Conservation (phyloP, 2,113 vertebrate species). For the Perognathus longimembris region DNA sequence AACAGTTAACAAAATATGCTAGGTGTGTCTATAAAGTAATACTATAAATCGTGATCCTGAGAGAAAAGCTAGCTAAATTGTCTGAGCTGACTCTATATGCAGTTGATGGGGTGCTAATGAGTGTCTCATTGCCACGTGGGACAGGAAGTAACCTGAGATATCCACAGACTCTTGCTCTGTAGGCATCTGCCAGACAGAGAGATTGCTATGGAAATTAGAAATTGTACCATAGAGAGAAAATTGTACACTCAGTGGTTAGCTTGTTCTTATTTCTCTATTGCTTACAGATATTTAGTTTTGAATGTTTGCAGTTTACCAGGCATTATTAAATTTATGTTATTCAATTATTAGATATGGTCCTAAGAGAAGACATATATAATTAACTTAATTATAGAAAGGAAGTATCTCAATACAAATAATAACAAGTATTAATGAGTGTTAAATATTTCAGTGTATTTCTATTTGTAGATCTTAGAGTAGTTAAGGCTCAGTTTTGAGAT, state of each 20-base stretch:
- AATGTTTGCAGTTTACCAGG: not conserved
- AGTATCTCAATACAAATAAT: not conserved
- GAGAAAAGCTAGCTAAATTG: not conserved
- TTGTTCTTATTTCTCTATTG: not conserved
- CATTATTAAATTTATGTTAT: not conserved
- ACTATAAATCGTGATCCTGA: not conserved
- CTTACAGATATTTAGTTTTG: not conserved
- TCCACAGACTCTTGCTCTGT: not conserved
- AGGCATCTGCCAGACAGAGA: not conserved
- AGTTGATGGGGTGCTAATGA: not conserved
- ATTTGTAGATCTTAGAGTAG: not conserved
- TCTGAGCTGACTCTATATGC: not conserved
- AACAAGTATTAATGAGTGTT: not conserved
- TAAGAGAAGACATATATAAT: not conserved
- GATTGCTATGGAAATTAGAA: not conserved
- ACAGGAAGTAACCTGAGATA: not conserved
- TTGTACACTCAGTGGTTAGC: not conserved
- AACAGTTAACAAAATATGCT: not conserved
- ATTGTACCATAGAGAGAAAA: not conserved
- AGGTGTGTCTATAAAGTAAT: not conserved
- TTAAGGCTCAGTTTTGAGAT: conserved; percentile 56
- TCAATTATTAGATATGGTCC: not conserved
- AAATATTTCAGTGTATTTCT: conserved; percentile 4
- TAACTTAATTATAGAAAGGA: conserved; percentile 9
- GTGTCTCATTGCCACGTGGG: not conserved